These are phyloP conservation scores for Hanleya hanleyi DNA, from an alignment of 2,888 invertebrate species.

Conservation along the genomic window DNA sequence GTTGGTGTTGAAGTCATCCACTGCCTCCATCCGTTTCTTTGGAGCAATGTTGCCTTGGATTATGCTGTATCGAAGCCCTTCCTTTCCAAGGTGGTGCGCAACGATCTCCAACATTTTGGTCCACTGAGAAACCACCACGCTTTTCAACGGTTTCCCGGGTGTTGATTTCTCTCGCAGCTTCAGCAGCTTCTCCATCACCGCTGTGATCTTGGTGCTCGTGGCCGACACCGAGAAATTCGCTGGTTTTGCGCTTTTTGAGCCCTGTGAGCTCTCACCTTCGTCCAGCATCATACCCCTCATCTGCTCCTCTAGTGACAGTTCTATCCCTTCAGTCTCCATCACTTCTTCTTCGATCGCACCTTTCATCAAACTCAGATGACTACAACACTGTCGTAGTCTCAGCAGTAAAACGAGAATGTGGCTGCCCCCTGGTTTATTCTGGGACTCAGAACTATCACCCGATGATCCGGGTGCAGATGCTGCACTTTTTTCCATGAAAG, in stretches of 20 bases:
- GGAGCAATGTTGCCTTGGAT: constrained; percentile 87
- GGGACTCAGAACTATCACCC: background rate
- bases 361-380: constrained; percentile 89
- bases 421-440: constrained; percentile 38
- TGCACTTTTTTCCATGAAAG: constrained; percentile 29
- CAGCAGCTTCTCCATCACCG: constrained; percentile 49
- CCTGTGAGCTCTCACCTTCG: constrained; percentile 75
- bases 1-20: constrained; percentile 82
- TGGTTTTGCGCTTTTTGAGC: constrained; percentile 59
- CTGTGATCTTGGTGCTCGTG: constrained; percentile 61
- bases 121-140: constrained; percentile 93
- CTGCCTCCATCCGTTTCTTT: constrained; percentile 81
- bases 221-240: constrained; percentile 67
- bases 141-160: constrained; percentile 22
- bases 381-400: constrained; percentile 90
- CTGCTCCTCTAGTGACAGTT: constrained; percentile 65
- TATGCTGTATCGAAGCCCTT: constrained; percentile 78
- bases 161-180: constrained; percentile 40
- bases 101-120: constrained; percentile 86
- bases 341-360: constrained; percentile 72
- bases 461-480: background rate
- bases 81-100: constrained; percentile 78
- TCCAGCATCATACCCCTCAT: constrained; percentile 73
- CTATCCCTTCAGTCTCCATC: constrained; percentile 66
- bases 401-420: constrained; percentile 83